Evolutionary conservation across 1,140 invertebrate species (phyloP).

Genomic region (Halesus radiatus): DNA sequence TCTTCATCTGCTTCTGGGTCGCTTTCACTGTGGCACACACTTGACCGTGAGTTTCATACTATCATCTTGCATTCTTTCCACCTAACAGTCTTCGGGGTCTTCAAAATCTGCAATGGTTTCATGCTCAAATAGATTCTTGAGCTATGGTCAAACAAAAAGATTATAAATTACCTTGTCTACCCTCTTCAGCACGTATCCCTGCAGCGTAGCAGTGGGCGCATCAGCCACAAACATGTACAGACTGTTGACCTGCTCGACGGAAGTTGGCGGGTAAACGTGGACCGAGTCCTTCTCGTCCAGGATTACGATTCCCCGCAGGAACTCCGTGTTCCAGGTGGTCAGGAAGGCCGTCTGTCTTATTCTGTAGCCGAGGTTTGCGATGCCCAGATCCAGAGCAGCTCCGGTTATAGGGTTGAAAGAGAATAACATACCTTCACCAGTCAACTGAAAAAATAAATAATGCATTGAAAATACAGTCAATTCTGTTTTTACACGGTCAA

Average conservation of each 20-base stretch:
- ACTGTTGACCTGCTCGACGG: conserved; percentile 69
- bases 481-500: too few relatives aligned
- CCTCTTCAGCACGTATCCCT: conserved; percentile 77
- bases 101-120: too few relatives aligned
- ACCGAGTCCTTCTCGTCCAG: conserved; percentile 81
- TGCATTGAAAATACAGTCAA: too few relatives aligned
- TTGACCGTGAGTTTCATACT: too few relatives aligned
- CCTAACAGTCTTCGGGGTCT: too few relatives aligned
- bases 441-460: conserved; percentile 66
- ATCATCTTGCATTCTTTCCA: too few relatives aligned
- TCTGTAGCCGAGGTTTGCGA: conserved; percentile 76
- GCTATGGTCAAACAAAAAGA: too few relatives aligned
- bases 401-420: conserved; percentile 92
- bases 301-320: conserved; percentile 83
- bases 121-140: too few relatives aligned
- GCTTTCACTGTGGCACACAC: too few relatives aligned
- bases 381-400: conserved; percentile 71
- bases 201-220: conserved; percentile 74
- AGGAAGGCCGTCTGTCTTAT: conserved; percentile 83
- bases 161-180: conserved; percentile 61
- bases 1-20: too few relatives aligned
- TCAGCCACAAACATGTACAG: conserved; percentile 83
- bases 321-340: conserved; percentile 78
- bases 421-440: conserved; percentile 81
- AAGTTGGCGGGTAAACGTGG: conserved; percentile 68